Evolutionary conservation across 2,113 vertebrate genomes (phyloP).

Genomic region (Paedocypris sp.): DNA sequence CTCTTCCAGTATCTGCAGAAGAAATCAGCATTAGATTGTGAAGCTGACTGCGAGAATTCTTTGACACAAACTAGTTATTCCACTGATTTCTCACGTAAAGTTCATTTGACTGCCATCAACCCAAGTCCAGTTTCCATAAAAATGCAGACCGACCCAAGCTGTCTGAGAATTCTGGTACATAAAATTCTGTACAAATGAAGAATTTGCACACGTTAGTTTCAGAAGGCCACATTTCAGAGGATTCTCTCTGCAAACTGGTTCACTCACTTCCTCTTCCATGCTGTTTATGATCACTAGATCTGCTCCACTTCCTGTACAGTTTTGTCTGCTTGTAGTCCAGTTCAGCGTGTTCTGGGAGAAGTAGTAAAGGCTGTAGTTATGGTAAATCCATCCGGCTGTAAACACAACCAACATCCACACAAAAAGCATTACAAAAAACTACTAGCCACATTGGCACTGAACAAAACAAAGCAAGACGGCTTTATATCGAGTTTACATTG

Average conservation of each 20-base stretch:
- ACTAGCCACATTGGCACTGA: too few species aligned
- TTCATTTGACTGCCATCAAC: not conserved
- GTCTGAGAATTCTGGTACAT: not conserved
- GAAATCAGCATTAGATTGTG: not conserved
- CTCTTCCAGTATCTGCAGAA: not conserved
- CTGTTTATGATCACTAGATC: slow-evolving; percentile 3
- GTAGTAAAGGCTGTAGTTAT: not conserved
- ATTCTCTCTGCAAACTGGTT: not conserved
- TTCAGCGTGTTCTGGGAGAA: fast-evolving
- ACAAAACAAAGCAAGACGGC: too few species aligned
- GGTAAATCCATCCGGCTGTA: not conserved
- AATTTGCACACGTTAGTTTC: not conserved
- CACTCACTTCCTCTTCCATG: not conserved
- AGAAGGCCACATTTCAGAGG: not conserved
- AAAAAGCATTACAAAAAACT: too few species aligned
- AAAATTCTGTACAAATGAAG: not conserved
- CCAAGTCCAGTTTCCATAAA: not conserved
- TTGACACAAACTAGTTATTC: not conserved
- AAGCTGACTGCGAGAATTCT: not conserved
- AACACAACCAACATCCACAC: not conserved
- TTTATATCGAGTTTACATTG: too few species aligned
- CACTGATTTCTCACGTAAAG: not conserved
- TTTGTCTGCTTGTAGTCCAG: not conserved
- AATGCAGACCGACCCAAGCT: not conserved
- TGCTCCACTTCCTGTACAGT: not conserved